Evolutionary conservation across 2,888 invertebrate genomes (phyloP), one percentile per base, ranked within the genome.

Genomic region (Caenorhabditis sp.): DNA sequence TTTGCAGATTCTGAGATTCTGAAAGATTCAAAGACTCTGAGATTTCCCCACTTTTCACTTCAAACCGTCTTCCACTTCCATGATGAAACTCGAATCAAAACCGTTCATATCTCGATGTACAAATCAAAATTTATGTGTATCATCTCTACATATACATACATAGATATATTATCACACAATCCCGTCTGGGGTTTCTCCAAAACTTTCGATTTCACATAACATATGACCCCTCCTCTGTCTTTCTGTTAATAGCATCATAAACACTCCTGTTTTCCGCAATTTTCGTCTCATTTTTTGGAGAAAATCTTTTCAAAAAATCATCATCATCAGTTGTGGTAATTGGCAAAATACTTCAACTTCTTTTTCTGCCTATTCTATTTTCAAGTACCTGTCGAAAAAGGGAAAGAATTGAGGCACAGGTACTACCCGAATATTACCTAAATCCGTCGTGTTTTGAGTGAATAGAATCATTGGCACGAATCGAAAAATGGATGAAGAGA

Each of bases 391-490:
- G 10, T 35, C 28, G 6, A 59, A 41, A 26, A 51, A 26, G 10
- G 2, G 44, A 31, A 31, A 31, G 31, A n/a, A 26, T 44, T 5
- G 38, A 54, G 24, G 56, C n/a, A 58, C 41, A 41, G 58, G 58
- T 51, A 51, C 38, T 38, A 35, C 70, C 47, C 44, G 44, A 59
- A 70, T 51, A 70, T 38, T 56, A 56, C 26, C 41, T 56, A 56
- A 58, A 70, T 70, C 66, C 66, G 47, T 24, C 66, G 54, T 47
- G 44, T 58, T 66, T 66, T 59, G 47, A 68, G 28, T 68, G 75
- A 68, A 68, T 68, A 38, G 51, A 77, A 77, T 77, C 69, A 77
- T 68, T 69, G 69, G 69, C 51, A 69, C 58, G 69, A 44, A 19
- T 24, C 61, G 31, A 61, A 24, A 38, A 63, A 51, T 26, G 24